Evolutionary conservation across 2,888 invertebrate genomes (phyloP), one percentile per base, ranked within the genome.

Genomic region (Nomada fabriciana): DNA sequence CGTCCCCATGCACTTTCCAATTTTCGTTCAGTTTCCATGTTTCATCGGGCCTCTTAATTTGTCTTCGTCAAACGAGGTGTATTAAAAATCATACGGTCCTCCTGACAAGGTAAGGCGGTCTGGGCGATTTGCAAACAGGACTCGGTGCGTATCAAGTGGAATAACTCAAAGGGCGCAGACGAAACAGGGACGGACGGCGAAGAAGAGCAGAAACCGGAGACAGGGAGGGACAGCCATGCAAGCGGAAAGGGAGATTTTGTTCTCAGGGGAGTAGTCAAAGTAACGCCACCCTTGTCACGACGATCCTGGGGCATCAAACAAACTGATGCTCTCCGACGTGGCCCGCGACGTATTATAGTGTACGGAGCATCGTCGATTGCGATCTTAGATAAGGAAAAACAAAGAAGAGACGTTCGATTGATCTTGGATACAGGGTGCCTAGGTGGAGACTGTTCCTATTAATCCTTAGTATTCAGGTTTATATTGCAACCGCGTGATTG

Each of bases 211-310:
- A 77, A 78, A 75, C 61, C 69, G 43, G 65, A 70, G 76, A 77
- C 60, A 85, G 84, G 71, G 70, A 75, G 69, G 76, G 78, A 74
- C 69, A 76, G 64, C 61, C 74, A 69, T 79, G 82, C 85, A 83
- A 85, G 88, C 87, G 86, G 90, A 92, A 90, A 93, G 93, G 92
- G 92, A 92, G 91, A 92, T 91, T 92, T 91, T 91, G 91, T 91
- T 93, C 94, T 93, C 93, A 90, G 85, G 93, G 93, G 93, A 93
- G 92, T 92, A 93, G 93, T 94, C 93, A 93, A 94, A 93, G 93
- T 92, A 89, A 85, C 89, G 90, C 91, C 91, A 91, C 90, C 92
- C 92, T 78, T 90, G 89, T 91, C 90, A 91, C 90, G 91, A 91
- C 89, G 92, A 92, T 92, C 91, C 89, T 90, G 90, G 91, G 91